These are phyloP conservation scores for Aphidius gifuensis DNA, from an alignment of 1,140 invertebrate species.

Conservation along the genomic window DNA sequence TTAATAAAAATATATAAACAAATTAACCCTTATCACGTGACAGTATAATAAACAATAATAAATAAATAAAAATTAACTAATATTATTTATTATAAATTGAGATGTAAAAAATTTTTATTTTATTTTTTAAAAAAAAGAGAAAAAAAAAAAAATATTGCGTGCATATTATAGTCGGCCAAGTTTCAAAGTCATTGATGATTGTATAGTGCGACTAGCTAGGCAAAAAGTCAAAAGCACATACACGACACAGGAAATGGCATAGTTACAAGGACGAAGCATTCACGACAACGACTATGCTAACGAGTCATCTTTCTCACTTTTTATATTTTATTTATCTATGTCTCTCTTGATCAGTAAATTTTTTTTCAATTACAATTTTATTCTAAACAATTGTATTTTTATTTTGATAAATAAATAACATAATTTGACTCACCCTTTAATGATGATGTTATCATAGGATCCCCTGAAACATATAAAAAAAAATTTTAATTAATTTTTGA, in stretches of 20 bases:
- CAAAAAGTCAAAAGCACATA: slow-evolving; percentile 19
- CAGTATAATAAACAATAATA: no score
- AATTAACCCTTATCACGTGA: no score
- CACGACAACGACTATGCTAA: slow-evolving; percentile 17
- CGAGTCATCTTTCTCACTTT: slow-evolving; percentile 5
- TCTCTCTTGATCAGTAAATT: no score
- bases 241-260: slow-evolving; percentile 19
- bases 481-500: slow-evolving; percentile 44
- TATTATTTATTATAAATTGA: no score
- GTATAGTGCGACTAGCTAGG: slow-evolving; percentile 6
- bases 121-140: not conserved
- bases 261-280: slow-evolving; percentile 20
- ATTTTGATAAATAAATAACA: not conserved
- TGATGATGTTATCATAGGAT: slow-evolving; percentile 57
- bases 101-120: no score
- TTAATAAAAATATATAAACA: no score
- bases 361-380: no score
- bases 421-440: slow-evolving; percentile 53
- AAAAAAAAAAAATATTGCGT: slow-evolving; percentile 5
- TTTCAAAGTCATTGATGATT: slow-evolving; percentile 18
- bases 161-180: slow-evolving; percentile 3
- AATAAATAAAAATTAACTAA: no score
- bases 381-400: no score
- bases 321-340: no score
- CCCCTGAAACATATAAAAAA: slow-evolving; percentile 53